Evolutionary conservation across 2,888 invertebrate species (phyloP).

Genomic region (Elysia crispata): DNA sequence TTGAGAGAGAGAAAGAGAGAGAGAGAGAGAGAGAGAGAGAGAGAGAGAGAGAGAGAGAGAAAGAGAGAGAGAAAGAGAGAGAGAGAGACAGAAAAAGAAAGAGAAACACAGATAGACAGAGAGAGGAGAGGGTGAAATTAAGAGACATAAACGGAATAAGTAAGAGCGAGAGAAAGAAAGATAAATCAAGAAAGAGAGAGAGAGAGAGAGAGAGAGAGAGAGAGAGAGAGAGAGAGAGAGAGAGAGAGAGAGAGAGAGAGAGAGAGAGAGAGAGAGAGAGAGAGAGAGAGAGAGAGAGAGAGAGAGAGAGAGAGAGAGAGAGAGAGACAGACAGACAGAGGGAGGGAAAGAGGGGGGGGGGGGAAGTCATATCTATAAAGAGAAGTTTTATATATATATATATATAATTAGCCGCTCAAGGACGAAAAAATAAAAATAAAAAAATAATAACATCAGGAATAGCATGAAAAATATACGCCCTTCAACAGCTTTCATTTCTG

Average conservation of each 20-base stretch:
- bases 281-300: neutral
- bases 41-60: too few species aligned
- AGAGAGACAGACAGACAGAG: slow-evolving; percentile 5
- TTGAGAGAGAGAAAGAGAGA: too few species aligned
- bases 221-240: neutral
- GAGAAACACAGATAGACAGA: neutral
- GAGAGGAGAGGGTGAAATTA: neutral
- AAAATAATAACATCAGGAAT: too few species aligned
- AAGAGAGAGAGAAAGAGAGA: too few species aligned
- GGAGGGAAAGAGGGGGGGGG: neutral
- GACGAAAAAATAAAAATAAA: too few species aligned
- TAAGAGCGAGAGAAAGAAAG: neutral
- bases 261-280: neutral
- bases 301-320: neutral
- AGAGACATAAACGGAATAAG: too few species aligned
- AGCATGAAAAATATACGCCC: too few species aligned
- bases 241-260: neutral
- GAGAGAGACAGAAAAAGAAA: neutral
- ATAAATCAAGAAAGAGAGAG: neutral
- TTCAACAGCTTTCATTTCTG: too few species aligned
- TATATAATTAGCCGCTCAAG: too few species aligned
- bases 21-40: too few species aligned
- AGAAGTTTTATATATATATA: too few species aligned
- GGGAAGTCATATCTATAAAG: neutral
- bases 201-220: neutral